Conservation (phyloP, 2,113 vertebrate species). For the Terrapene triunguis region DNA sequence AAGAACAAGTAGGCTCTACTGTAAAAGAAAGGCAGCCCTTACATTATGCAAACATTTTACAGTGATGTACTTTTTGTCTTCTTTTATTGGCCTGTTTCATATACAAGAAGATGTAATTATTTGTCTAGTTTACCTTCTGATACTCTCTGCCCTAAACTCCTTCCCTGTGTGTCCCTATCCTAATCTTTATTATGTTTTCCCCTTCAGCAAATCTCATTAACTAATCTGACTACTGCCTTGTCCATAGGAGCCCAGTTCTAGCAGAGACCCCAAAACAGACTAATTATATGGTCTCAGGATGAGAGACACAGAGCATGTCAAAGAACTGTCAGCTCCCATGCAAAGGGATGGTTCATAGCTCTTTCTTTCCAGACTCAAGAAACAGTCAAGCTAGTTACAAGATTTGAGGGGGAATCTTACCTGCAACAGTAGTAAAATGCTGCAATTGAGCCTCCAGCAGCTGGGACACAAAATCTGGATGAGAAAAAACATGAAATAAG, state of each 20-base stretch:
- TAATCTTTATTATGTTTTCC: background rate
- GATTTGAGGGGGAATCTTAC: background rate
- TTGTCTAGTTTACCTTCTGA: background rate
- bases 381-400: background rate
- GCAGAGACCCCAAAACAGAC: constrained; percentile 22
- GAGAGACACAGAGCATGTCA: constrained; percentile 15
- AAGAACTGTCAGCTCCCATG: background rate
- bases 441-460: background rate
- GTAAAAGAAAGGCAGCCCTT: background rate
- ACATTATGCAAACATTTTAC: background rate
- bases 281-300: background rate
- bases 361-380: background rate
- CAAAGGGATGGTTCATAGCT: background rate
- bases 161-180: background rate
- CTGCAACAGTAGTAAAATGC: background rate
- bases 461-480: background rate
- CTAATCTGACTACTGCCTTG: constrained; percentile 14
- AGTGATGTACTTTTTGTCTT: background rate
- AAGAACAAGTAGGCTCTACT: background rate
- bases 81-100: background rate
- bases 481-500: background rate
- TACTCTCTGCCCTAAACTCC: constrained; percentile 3
- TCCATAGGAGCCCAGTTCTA: background rate
- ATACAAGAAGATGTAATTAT: constrained; percentile 11
- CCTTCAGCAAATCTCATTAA: constrained; percentile 18